A percentile compares a stretch with the other conserved stretches of the same genome.
These are phyloP conservation scores for Nesoenas mayeri DNA, from an alignment of 2,113 vertebrate species.

Conservation along the genomic window DNA sequence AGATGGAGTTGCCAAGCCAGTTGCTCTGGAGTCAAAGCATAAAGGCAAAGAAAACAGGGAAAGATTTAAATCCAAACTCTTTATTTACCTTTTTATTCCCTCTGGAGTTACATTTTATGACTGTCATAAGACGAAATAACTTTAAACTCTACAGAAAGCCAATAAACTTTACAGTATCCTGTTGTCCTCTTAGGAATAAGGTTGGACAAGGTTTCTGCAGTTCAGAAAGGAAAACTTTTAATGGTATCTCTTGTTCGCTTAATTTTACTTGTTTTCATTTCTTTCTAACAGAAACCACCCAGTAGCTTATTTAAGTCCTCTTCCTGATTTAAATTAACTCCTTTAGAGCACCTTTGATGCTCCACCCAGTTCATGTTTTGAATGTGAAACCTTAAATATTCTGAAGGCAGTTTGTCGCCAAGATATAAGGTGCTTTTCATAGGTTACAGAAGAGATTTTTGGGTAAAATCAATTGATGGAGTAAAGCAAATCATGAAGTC, in stretches of 20 bases:
- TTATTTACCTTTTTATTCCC: constrained; percentile 31
- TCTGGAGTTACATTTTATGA: background rate
- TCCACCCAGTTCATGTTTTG: background rate
- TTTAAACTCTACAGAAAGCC: constrained; percentile 9
- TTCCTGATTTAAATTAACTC: background rate
- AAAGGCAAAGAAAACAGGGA: constrained; percentile 23
- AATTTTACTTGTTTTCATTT: background rate
- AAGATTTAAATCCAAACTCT: constrained; percentile 25
- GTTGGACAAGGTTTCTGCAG: background rate
- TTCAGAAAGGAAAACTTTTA: background rate
- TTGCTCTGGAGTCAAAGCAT: background rate
- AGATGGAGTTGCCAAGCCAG: background rate
- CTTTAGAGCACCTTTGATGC: background rate
- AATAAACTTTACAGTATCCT: constrained; percentile 6
- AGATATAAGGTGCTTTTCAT: background rate
- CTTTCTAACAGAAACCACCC: background rate
- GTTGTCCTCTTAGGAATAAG: background rate
- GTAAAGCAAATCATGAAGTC: constrained; percentile 18
- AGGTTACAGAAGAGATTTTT: background rate
- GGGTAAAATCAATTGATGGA: background rate
- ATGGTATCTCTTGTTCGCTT: background rate
- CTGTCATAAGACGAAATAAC: constrained; percentile 23
- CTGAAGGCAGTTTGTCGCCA: background rate
- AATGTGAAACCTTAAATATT: background rate
- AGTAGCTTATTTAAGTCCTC: background rate